phyloP scores from a whole-genome alignment of 2,113 vertebrate genomes.

The Boulengeromyrus knoepffleri region DNA sequence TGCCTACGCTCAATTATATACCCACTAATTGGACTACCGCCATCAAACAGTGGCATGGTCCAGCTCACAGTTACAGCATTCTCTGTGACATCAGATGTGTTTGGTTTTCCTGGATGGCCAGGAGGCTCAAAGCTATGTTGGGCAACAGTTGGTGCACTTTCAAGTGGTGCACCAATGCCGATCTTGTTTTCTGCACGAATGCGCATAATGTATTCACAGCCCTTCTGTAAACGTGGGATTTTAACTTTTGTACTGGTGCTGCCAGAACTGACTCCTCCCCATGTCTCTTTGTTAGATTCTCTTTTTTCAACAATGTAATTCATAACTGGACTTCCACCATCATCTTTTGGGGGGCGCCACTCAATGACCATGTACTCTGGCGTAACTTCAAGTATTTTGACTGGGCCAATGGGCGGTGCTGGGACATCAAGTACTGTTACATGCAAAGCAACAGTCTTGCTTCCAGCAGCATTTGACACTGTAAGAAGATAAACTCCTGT shows the following conservation, averaged over 20 bases:
- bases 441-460: slow-evolving; percentile 78
- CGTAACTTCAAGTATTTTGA: slow-evolving; percentile 86
- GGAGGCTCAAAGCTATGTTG: slow-evolving; percentile 86
- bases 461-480: slow-evolving; percentile 87
- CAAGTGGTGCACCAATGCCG: slow-evolving; percentile 85
- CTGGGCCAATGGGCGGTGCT: slow-evolving; percentile 88
- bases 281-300: slow-evolving; percentile 88
- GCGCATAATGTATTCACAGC: slow-evolving; percentile 84
- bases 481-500: slow-evolving; percentile 89
- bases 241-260: slow-evolving; percentile 78
- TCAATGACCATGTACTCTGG: slow-evolving; percentile 91
- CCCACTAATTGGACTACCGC: slow-evolving; percentile 87
- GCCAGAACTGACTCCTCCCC: slow-evolving; percentile 87
- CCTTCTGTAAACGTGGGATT: slow-evolving; percentile 83
- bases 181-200: slow-evolving; percentile 95
- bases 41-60: slow-evolving; percentile 87
- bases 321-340: slow-evolving; percentile 88
- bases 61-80: slow-evolving; percentile 84
- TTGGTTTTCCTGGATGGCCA: slow-evolving; percentile 86
- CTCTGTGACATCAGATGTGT: slow-evolving; percentile 78
- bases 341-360: slow-evolving; percentile 91
- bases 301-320: slow-evolving; percentile 93
- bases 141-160: slow-evolving; percentile 85
- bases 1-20: slow-evolving; percentile 92
- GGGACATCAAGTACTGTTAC: slow-evolving; percentile 94